A percentile compares a stretch with the other conserved stretches of the same genome.
These are phyloP conservation scores for Microcebus murinus DNA, from an alignment of 2,113 vertebrate species.

Conservation along the genomic window DNA sequence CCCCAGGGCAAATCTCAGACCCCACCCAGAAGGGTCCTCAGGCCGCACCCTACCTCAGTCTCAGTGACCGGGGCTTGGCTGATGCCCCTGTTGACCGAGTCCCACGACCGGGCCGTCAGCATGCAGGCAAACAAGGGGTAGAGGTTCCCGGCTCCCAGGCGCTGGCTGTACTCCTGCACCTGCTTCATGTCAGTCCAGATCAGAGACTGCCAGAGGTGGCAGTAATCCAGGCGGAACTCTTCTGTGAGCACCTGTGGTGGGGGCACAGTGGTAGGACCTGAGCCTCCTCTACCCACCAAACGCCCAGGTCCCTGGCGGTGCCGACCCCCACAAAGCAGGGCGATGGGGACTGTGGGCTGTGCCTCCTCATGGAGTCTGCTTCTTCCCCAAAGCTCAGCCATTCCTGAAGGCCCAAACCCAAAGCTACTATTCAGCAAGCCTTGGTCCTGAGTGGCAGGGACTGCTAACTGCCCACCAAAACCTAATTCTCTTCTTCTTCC, in stretches of 20 bases:
- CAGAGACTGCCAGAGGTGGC: slow-evolving; percentile 95
- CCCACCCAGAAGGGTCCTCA: neutral
- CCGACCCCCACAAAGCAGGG: neutral
- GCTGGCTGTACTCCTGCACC: slow-evolving; percentile 91
- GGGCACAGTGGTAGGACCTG: neutral
- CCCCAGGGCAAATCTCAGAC: neutral
- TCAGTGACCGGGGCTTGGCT: slow-evolving; percentile 88
- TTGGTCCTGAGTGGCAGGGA: neutral
- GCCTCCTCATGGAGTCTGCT: neutral
- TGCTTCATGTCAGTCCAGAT: slow-evolving; percentile 92
- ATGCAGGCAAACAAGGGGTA: slow-evolving; percentile 96
- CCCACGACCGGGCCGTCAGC: slow-evolving; percentile 95
- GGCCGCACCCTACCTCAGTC: slow-evolving; percentile 88
- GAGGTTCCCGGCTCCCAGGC: slow-evolving; percentile 93
- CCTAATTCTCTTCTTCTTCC: neutral
- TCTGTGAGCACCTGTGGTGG: slow-evolving; percentile 89
- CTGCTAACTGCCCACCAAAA: neutral
- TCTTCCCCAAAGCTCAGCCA: neutral
- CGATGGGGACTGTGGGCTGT: fast-evolving
- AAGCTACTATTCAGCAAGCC: neutral
- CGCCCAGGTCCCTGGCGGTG: neutral
- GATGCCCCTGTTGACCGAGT: slow-evolving; percentile 92
- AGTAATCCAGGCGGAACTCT: slow-evolving; percentile 95
- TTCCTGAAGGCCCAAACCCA: neutral
- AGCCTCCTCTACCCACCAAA: neutral